Conservation (phyloP, 1,140 invertebrate genomes). For the Teleogryllus occipitalis region DNA sequence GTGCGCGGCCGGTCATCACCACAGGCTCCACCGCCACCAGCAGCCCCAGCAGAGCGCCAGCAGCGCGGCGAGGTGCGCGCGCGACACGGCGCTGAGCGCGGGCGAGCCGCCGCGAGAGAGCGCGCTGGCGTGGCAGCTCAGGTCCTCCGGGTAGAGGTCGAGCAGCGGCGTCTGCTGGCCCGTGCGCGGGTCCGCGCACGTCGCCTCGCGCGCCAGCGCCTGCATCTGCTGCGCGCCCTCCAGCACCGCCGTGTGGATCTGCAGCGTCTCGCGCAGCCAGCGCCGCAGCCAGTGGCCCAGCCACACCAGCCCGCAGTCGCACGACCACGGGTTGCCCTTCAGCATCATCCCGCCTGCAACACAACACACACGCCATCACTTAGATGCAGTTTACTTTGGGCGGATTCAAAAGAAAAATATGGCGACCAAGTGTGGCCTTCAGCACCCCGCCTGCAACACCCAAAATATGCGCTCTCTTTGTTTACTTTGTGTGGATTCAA, state of each 20-base stretch:
- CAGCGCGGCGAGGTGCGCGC: conserved; percentile 11
- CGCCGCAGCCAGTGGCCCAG: conserved; percentile 77
- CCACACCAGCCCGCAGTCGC: conserved; percentile 83
- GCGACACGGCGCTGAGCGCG: conserved; percentile 8
- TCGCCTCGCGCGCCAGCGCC: conserved; percentile 42
- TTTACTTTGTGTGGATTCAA: too few species aligned
- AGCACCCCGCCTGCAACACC: too few species aligned
- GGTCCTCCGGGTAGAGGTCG: conserved; percentile 61
- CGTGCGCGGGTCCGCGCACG: conserved; percentile 52
- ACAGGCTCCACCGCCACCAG: conserved; percentile 16
- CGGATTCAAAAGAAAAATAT: neutral
- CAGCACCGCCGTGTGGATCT: conserved; percentile 55
- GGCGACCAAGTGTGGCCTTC: too few species aligned
- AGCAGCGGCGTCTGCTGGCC: conserved; percentile 55
- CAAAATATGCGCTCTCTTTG: too few species aligned
- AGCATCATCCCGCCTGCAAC: conserved; percentile 67
- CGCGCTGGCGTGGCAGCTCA: conserved; percentile 65
- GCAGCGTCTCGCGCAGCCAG: conserved; percentile 70
- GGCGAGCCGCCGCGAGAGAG: conserved; percentile 44
- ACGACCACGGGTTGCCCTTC: conserved; percentile 72
- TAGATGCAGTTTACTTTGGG: too few species aligned
- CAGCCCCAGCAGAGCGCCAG: neutral
- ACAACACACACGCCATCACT: neutral
- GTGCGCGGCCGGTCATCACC: neutral
- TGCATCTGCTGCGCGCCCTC: conserved; percentile 42